Conservation (phyloP, 2,888 invertebrate species). For the Drosophila sordidapex region DNA sequence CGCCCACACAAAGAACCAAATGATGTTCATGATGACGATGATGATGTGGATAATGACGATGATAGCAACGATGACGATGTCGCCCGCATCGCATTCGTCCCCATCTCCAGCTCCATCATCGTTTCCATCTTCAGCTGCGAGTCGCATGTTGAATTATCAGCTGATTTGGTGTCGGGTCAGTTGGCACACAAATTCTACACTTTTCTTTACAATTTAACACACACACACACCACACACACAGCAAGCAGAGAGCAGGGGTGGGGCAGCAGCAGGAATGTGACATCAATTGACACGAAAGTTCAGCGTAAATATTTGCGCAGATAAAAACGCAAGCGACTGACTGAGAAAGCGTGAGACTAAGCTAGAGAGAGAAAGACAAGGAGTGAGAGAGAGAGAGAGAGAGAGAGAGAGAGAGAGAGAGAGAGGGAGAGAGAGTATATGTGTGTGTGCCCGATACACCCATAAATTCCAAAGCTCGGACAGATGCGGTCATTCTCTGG, state of each 20-base stretch:
- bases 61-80: slow-evolving; percentile 23
- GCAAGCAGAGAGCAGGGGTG: background rate
- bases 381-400: slow-evolving; percentile 2
- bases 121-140: slow-evolving; percentile 8
- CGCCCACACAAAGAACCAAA: slow-evolving; percentile 40
- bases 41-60: slow-evolving; percentile 23
- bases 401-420: slow-evolving; percentile 4
- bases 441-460: slow-evolving; percentile 53
- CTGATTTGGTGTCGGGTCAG: slow-evolving; percentile 77
- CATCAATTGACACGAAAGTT: slow-evolving; percentile 80
- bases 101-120: background rate
- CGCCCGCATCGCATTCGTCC: slow-evolving; percentile 17
- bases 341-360: slow-evolving; percentile 37
- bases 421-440: background rate
- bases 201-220: slow-evolving; percentile 75
- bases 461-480: slow-evolving; percentile 70
- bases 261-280: slow-evolving; percentile 59
- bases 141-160: slow-evolving; percentile 67
- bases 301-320: slow-evolving; percentile 79
- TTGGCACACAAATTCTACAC: slow-evolving; percentile 73
- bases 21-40: slow-evolving; percentile 18
- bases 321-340: slow-evolving; percentile 56
- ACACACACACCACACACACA: slow-evolving; percentile 18
- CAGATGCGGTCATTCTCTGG: slow-evolving; percentile 71
- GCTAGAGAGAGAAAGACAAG: slow-evolving; percentile 16